Evolutionary conservation across 92 coral and sea anemone genomes (phyloP).

Genomic region (Porites cylindrica): DNA sequence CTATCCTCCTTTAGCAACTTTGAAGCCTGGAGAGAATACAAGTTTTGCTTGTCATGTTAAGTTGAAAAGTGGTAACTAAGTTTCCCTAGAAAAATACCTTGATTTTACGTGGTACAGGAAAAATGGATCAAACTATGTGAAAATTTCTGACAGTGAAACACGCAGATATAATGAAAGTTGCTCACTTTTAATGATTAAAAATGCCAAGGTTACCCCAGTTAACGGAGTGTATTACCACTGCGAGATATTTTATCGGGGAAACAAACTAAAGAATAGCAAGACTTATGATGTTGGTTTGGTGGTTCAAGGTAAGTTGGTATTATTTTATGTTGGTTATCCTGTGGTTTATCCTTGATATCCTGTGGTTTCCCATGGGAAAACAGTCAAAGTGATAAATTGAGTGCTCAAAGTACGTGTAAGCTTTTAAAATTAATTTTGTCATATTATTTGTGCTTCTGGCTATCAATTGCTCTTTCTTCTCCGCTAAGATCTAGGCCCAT

Average conservation of each 20-base stretch:
- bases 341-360: too few relatives aligned
- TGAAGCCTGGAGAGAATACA: background rate
- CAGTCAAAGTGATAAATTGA: too few relatives aligned
- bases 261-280: background rate
- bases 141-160: conserved; percentile 24
- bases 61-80: background rate
- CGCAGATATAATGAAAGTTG: background rate
- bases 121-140: background rate
- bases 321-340: background rate
- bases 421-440: too few relatives aligned
- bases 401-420: too few relatives aligned
- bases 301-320: conserved; percentile 2
- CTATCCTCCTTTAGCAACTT: background rate
- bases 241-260: background rate
- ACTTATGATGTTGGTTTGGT: background rate
- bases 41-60: conserved; percentile 15
- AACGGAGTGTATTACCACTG: conserved; percentile 2
- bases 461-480: too few relatives aligned
- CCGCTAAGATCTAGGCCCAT: too few relatives aligned
- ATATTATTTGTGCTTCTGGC: too few relatives aligned
- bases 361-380: too few relatives aligned
- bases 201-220: conserved; percentile 20
- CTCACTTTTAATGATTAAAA: conserved; percentile 28
- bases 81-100: conserved; percentile 1
- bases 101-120: conserved; percentile 49